Percentiles rank a stretch among this genome's conserved stretches.
These are phyloP conservation scores for Siniperca scherzeri DNA, from an alignment of 2,797 vertebrate species.

Conservation along the genomic window DNA sequence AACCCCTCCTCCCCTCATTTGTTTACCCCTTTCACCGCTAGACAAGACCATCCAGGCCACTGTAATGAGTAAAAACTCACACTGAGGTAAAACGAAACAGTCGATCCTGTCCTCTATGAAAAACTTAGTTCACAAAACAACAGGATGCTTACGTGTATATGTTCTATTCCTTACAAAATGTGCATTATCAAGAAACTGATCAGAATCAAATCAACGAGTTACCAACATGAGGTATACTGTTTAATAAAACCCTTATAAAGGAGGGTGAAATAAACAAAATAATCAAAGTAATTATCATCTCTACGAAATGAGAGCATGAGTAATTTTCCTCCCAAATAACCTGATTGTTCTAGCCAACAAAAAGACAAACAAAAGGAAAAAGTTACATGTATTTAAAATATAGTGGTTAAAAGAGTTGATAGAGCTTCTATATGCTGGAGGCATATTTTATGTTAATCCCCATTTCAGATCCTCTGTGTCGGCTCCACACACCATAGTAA, in stretches of 20 bases:
- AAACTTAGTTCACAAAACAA: slow-evolving; percentile 57
- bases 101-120: slow-evolving; percentile 40
- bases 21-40: slow-evolving; percentile 14
- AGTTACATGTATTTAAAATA: slow-evolving; percentile 18
- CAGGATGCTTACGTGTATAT: slow-evolving; percentile 34
- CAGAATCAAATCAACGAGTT: slow-evolving; percentile 70
- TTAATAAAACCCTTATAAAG: slow-evolving; percentile 64
- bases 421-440: slow-evolving; percentile 53
- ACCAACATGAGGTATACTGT: slow-evolving; percentile 78
- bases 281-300: slow-evolving; percentile 53
- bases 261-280: slow-evolving; percentile 55
- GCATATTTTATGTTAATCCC: slow-evolving; percentile 44
- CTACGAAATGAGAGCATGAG: slow-evolving; percentile 48
- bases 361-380: slow-evolving; percentile 12
- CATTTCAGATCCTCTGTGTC: slow-evolving; percentile 35
- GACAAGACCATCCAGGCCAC: slow-evolving; percentile 40
- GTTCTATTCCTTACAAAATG: slow-evolving; percentile 59
- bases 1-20: slow-evolving; percentile 3
- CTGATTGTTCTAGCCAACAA: slow-evolving; percentile 56
- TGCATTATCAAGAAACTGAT: slow-evolving; percentile 64
- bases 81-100: slow-evolving; percentile 67
- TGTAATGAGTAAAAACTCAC: slow-evolving; percentile 49
- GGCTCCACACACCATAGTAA: slow-evolving; percentile 12
- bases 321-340: slow-evolving; percentile 14
- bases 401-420: slow-evolving; percentile 42